Evolutionary conservation across 2,888 invertebrate genomes (phyloP).

Genomic region (Nipponacmea schrenckii): DNA sequence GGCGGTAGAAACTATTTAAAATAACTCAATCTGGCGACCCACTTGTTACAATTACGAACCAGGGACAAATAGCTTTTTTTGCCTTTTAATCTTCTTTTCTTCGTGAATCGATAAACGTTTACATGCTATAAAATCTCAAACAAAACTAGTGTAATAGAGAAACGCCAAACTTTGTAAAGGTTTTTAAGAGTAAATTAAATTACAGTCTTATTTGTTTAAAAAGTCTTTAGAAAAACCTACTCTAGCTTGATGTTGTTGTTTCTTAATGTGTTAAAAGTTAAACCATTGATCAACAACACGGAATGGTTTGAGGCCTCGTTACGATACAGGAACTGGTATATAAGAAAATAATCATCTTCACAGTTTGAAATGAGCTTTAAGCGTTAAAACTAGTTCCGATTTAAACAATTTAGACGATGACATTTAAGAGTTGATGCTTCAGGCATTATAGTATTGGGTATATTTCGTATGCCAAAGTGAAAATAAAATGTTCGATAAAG

Average conservation of each 20-base stretch:
- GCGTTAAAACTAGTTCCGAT: too few relatives aligned
- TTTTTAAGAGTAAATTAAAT: neutral
- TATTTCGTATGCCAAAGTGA: too few relatives aligned
- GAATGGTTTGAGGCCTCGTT: too few relatives aligned
- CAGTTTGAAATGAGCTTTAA: too few relatives aligned
- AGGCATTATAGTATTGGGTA: too few relatives aligned
- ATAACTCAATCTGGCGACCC: too few relatives aligned
- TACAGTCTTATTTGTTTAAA: conserved; percentile 4
- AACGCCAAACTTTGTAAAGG: neutral
- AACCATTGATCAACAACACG: neutral
- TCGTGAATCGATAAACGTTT: neutral
- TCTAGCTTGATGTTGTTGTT: conserved; percentile 1
- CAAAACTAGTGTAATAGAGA: neutral
- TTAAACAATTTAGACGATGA: too few relatives aligned
- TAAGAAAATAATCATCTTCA: too few relatives aligned
- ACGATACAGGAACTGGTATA: too few relatives aligned
- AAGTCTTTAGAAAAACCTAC: neutral
- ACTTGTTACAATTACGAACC: neutral
- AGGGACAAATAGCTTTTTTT: neutral
- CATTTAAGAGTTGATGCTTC: too few relatives aligned
- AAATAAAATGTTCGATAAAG: too few relatives aligned
- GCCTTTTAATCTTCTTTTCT: neutral
- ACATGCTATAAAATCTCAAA: neutral
- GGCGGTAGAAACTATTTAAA: too few relatives aligned
- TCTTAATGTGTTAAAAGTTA: neutral